Evolutionary conservation across 2,888 invertebrate species (phyloP), one percentile per base, ranked within the genome.

Genomic region (Aleiodes alternator): DNA sequence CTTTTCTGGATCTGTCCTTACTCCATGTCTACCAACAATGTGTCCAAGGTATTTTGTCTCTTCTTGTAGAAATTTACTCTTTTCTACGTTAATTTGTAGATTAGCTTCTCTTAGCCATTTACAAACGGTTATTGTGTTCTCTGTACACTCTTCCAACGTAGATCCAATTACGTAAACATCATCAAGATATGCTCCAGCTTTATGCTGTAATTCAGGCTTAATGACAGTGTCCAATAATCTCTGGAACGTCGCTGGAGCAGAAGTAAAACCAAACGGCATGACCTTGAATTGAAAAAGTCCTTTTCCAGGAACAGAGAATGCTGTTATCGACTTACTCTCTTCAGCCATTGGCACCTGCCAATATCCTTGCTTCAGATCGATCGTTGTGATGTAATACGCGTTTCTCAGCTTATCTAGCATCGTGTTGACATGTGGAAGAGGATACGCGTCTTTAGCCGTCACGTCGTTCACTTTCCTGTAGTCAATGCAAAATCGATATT

Each of bases 401-500:
- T 72, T 50, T 3, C 70, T 34, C 9, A 77, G 31, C 64, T 73
- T 72, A n/a, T 86, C 82, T 12, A 86, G 55, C 2, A 79, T 78
- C 7, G 68, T 64, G 3, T 50, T 76, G 12, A 81, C 80, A 0
- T 76, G 57, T 11, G 79, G 82, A 0, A 82, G 57, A 0, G 86
- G 85, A 82, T 86, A 84, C 4, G 84, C 82, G 70, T 86, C 66
- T 31, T 79, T 76, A 43, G 81, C 75, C 0, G 84, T 84, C 0
- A 86, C 83, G 3, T 69, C 69, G 68, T 87, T 88, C 0, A 87
- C 68, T 43, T 83, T 82, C 4, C 85, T 73, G 16, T 78, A 84
- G 72, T 87, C 85, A 0, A 84, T 79, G 53, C 85, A 82, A 34
- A 87, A 82, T 9, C 86, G 72, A 71, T 82, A 83, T 3, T 79